Conservation (phyloP, 2,797 vertebrate species). For the Atherinosoma microstoma region DNA sequence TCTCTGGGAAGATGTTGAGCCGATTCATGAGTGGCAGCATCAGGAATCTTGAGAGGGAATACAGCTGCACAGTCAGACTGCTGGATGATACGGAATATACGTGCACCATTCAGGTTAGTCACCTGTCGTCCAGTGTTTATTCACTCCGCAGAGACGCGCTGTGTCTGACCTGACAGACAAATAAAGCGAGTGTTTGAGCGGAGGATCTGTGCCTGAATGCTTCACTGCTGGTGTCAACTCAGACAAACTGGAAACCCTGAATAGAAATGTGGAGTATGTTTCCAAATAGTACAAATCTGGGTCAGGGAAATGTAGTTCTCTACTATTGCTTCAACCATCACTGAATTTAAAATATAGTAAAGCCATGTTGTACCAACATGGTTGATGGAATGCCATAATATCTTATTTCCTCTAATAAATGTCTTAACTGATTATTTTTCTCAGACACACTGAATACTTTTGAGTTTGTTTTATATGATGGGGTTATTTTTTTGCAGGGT, state of each 20-base stretch:
- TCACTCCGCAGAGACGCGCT: slow-evolving; percentile 30
- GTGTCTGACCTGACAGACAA: slow-evolving; percentile 52
- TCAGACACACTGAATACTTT: neutral
- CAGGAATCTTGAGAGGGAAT: slow-evolving; percentile 96
- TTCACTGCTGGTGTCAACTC: slow-evolving; percentile 36
- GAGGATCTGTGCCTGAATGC: slow-evolving; percentile 39
- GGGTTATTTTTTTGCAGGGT: neutral
- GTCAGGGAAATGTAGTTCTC: neutral
- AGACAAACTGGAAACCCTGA: neutral
- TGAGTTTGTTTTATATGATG: slow-evolving; percentile 7
- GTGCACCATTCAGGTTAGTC: slow-evolving; percentile 96
- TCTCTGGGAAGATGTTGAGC: slow-evolving; percentile 94
- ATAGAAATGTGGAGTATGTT: slow-evolving; percentile 13
- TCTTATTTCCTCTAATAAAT: neutral
- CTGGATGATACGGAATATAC: slow-evolving; percentile 98
- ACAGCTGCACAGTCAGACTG: slow-evolving; percentile 96
- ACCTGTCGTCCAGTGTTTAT: slow-evolving; percentile 65
- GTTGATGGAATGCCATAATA: slow-evolving; percentile 26
- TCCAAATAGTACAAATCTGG: slow-evolving; percentile 4
- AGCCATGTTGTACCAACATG: slow-evolving; percentile 23
- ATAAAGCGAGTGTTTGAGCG: slow-evolving; percentile 37
- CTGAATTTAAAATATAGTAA: slow-evolving; percentile 31
- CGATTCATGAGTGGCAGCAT: slow-evolving; percentile 97
- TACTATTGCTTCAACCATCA: slow-evolving; percentile 15
- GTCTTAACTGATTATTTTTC: neutral